phyloP scores from a whole-genome alignment of 2,113 vertebrate genomes.

The Cephalophus harveyi region DNA sequence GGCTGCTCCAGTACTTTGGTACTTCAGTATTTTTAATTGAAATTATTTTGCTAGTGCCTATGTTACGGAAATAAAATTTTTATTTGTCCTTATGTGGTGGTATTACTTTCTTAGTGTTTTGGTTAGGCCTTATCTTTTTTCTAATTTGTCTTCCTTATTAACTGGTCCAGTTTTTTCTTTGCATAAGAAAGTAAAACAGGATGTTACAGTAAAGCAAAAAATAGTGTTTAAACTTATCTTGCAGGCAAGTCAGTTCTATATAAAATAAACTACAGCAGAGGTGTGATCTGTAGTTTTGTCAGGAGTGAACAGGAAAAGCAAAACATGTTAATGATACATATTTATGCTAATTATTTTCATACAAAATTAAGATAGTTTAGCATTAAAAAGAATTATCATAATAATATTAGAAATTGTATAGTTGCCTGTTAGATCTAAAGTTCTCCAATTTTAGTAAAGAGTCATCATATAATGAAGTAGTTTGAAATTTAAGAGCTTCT shows the following conservation, averaged over 20 bases:
- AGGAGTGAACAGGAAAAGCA: background rate
- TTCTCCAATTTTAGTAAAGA: background rate
- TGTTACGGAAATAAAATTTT: background rate
- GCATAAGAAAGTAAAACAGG: background rate
- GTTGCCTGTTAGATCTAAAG: background rate
- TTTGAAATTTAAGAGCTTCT: background rate
- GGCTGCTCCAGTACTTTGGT: too few relatives aligned
- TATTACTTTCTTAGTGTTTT: background rate
- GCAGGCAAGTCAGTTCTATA: background rate
- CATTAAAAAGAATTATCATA: background rate
- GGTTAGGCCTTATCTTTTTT: background rate
- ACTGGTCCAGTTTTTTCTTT: background rate
- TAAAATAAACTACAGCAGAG: background rate
- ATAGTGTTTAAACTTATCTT: background rate
- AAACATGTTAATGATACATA: background rate
- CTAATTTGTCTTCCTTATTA: constrained; percentile 12
- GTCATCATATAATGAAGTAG: background rate
- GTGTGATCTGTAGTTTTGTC: background rate
- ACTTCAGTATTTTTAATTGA: background rate
- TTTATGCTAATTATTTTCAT: background rate
- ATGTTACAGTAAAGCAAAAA: background rate
- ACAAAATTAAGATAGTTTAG: background rate
- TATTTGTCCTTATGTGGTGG: background rate
- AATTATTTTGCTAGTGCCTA: constrained; percentile 2
- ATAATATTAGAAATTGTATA: background rate